Evolutionary conservation across 1,140 invertebrate species (phyloP).

Genomic region (Cherax destructor): DNA sequence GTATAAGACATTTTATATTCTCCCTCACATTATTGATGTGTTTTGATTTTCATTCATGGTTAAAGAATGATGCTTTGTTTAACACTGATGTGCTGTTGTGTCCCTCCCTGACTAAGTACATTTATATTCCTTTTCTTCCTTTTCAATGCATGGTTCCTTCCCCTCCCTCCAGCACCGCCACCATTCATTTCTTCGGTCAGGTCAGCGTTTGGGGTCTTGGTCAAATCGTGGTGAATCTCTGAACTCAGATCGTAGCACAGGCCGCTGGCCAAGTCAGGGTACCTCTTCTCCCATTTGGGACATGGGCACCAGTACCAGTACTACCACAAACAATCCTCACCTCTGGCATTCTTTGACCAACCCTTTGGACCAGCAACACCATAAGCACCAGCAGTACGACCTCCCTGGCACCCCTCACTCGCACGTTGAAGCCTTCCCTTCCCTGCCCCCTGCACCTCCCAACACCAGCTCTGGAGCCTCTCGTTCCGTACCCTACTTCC

Average conservation of each 20-base stretch:
- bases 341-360: constrained; percentile 12
- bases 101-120: constrained; percentile 3
- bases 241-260: constrained; percentile 28
- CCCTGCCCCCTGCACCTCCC: constrained; percentile 70
- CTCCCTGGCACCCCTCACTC: constrained; percentile 69
- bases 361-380: constrained; percentile 40
- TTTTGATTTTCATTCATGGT: neutral
- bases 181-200: constrained; percentile 27
- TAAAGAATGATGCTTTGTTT: neutral
- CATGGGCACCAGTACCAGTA: constrained; percentile 18
- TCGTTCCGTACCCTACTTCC: constrained; percentile 82
- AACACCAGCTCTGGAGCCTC: constrained; percentile 79
- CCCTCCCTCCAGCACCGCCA: constrained; percentile 35
- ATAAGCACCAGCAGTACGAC: constrained; percentile 67
- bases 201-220: constrained; percentile 32
- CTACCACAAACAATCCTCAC: constrained; percentile 37
- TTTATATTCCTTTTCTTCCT: constrained; percentile 1
- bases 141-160: constrained; percentile 57
- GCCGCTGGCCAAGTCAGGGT: constrained; percentile 26
- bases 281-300: constrained; percentile 15
- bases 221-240: constrained; percentile 21
- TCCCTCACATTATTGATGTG: neutral
- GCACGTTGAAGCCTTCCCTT: constrained; percentile 73
- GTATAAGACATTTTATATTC: neutral
- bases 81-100: neutral